Evolutionary conservation across 2,888 invertebrate species (phyloP).

Genomic region (Ophion ellenae): DNA sequence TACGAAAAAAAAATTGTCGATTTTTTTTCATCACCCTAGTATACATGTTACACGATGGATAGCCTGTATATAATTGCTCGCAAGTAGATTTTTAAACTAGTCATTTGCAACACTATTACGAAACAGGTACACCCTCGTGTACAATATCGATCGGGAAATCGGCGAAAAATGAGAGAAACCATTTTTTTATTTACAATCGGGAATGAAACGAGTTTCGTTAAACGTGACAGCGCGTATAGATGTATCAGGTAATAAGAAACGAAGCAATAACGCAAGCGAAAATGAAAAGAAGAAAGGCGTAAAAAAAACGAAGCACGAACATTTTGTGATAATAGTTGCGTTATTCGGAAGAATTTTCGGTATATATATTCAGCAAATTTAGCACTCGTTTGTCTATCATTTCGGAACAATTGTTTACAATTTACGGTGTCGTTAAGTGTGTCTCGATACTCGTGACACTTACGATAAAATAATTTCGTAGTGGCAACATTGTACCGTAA

Average conservation of each 20-base stretch:
- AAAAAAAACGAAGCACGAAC: conserved; percentile 34
- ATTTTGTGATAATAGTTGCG: conserved; percentile 58
- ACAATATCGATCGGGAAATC: conserved; percentile 52
- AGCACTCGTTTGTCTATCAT: not conserved
- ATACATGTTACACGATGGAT: conserved; percentile 71
- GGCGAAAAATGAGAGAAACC: conserved; percentile 6
- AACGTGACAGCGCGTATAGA: conserved; percentile 25
- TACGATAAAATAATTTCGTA: conserved; percentile 29
- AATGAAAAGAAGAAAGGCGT: conserved; percentile 15
- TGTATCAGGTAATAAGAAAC: conserved; percentile 24
- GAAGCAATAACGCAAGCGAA: conserved; percentile 51
- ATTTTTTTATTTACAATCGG: conserved; percentile 10
- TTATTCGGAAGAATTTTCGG: conserved; percentile 16
- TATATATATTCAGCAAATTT: conserved; percentile 2
- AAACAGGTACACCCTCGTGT: conserved; percentile 59
- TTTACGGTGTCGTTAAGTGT: conserved; percentile 35
- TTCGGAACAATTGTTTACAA: conserved; percentile 24
- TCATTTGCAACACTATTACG: conserved; percentile 70
- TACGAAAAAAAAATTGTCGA: too few relatives aligned
- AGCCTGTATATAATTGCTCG: conserved; percentile 72
- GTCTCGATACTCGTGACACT: conserved; percentile 46
- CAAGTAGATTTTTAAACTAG: conserved; percentile 76
- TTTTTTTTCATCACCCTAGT: conserved; percentile 24
- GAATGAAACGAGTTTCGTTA: conserved; percentile 49
- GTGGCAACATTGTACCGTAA: conserved; percentile 52